A percentile compares a stretch with the other conserved stretches of the same genome.
phyloP scores from a whole-genome alignment of 2,888 invertebrate genomes.

The Microctonus aethiopoides region DNA sequence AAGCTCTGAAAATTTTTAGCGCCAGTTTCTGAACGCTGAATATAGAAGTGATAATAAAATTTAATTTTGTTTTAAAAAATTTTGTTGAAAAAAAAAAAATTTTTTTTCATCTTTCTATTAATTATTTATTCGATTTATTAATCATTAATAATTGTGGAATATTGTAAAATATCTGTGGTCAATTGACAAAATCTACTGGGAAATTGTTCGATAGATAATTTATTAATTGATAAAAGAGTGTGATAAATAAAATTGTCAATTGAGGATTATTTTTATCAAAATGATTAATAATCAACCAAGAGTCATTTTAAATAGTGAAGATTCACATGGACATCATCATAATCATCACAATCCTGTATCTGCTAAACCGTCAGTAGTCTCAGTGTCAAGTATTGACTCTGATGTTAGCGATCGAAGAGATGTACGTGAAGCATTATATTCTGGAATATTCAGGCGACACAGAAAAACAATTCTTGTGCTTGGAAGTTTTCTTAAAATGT shows the following conservation, averaged over 20 bases:
- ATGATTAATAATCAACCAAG: constrained; percentile 65
- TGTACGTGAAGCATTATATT: constrained; percentile 63
- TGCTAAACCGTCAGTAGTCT: constrained; percentile 62
- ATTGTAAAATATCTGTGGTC: not conserved
- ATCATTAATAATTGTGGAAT: not conserved
- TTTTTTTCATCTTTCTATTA: not conserved
- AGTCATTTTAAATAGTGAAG: constrained; percentile 57
- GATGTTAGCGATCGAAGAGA: constrained; percentile 64
- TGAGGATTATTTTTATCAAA: constrained; percentile 40
- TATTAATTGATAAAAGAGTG: no score
- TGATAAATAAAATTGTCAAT: not conserved
- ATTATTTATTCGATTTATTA: not conserved
- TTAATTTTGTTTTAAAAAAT: no score
- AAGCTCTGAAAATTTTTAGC: not conserved
- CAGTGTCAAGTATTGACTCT: constrained; percentile 64
- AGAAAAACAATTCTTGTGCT: constrained; percentile 65
- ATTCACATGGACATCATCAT: constrained; percentile 51
- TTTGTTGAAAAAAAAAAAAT: no score
- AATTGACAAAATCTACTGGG: not conserved
- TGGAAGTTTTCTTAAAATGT: constrained; percentile 65
- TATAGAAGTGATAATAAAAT: not conserved
- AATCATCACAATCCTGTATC: constrained; percentile 52
- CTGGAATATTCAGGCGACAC: constrained; percentile 65
- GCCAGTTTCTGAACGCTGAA: not conserved
- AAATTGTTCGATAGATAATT: not conserved